A percentile compares a stretch with the other conserved stretches of the same genome.
Evolutionary conservation across 2,113 vertebrate species (phyloP).

Genomic region (Mus pahari): DNA sequence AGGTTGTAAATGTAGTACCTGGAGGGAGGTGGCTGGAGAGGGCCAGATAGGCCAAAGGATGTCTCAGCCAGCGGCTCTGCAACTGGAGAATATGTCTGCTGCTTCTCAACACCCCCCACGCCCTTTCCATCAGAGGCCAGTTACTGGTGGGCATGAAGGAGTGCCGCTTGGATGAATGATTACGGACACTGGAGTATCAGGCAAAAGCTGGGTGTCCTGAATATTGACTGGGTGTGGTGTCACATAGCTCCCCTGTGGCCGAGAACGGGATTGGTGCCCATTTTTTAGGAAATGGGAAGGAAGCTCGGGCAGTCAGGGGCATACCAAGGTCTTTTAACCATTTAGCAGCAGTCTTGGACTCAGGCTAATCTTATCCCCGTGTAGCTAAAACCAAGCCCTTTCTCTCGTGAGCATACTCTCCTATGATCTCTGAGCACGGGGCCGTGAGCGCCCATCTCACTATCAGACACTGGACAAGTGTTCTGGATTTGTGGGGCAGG

Average conservation of each 20-base stretch:
- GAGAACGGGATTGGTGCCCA: background rate
- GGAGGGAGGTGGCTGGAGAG: rapidly evolving
- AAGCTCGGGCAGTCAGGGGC: background rate
- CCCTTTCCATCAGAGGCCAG: background rate
- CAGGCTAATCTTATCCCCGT: background rate
- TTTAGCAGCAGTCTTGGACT: background rate
- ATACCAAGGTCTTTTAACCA: background rate
- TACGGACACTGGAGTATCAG: background rate
- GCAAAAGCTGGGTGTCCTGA: rapidly evolving
- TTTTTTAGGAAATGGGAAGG: background rate
- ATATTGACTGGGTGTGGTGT: background rate
- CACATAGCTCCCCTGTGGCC: background rate
- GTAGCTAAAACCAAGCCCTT: background rate
- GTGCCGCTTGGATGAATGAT: rapidly evolving
- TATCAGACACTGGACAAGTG: background rate
- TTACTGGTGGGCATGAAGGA: background rate
- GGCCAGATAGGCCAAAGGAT: background rate
- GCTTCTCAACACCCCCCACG: background rate
- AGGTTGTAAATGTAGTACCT: background rate
- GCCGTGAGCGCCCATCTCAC: background rate
- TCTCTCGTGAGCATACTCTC: rapidly evolving
- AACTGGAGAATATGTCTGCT: rapidly evolving
- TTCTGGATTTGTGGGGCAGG: background rate
- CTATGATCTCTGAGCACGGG: rapidly evolving
- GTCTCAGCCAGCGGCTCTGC: background rate